Conservation (phyloP, 2,888 invertebrate species). For the Scaptomyza parva region DNA sequence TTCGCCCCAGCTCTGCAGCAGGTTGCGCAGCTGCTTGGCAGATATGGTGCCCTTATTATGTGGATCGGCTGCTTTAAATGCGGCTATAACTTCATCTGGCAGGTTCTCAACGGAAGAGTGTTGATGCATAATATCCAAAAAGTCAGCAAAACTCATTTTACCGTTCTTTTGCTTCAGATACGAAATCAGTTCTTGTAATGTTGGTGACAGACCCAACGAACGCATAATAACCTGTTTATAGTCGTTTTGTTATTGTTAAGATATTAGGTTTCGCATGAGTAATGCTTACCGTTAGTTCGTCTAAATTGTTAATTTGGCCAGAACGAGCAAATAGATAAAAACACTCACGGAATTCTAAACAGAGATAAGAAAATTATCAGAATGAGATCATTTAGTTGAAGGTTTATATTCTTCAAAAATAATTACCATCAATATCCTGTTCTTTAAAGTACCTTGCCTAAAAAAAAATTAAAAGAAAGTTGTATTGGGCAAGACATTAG, state of each 20-base stretch:
- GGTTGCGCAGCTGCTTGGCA: conserved; percentile 92
- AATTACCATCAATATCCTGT: conserved; percentile 96
- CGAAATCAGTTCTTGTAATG: conserved; percentile 94
- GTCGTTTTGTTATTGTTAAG: background rate
- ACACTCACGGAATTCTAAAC: conserved; percentile 96
- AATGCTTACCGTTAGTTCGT: conserved; percentile 90
- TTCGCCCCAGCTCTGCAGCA: conserved; percentile 97
- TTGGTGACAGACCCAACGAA: conserved; percentile 96
- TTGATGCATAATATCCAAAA: conserved; percentile 97
- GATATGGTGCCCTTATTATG: conserved; percentile 90
- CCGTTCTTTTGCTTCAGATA: conserved; percentile 92
- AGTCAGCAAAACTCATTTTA: conserved; percentile 97
- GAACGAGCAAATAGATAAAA: conserved; percentile 97
- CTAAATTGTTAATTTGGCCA: conserved; percentile 94
- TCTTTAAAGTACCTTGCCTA: conserved; percentile 97
- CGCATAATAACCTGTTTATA: conserved; percentile 90
- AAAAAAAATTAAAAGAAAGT: conserved; percentile 73
- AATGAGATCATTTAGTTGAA: conserved; percentile 48
- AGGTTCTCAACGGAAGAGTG: conserved; percentile 88
- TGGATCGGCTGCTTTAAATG: conserved; percentile 94
- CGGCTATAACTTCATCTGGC: conserved; percentile 90
- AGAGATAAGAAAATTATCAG: conserved; percentile 41
- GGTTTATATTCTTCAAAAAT: background rate
- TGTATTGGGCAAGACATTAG: conserved; percentile 19
- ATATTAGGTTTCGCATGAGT: conserved; percentile 7